Base-by-base conservation (phyloP, 92 coral and sea anemone species). In the Parazoanthus darwini region DNA sequence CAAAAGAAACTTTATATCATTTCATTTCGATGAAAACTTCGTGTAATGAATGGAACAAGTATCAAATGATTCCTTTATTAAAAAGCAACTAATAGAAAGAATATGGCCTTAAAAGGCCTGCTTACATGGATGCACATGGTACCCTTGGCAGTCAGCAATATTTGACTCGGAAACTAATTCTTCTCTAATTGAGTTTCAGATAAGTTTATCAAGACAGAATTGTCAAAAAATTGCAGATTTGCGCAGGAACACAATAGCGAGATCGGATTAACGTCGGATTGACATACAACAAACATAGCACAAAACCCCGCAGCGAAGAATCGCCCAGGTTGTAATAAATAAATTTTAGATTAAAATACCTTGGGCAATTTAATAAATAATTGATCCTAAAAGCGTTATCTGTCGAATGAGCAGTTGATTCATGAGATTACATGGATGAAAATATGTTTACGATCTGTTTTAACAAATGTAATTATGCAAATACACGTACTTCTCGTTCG, bases 361-460 rank as follows among this genome's bases (percentile, higher is more conserved):
- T 79, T 48, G 59, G 82, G 82, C 82, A 35, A 29, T 79, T 25
- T 79, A 79, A 79, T 79, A 46, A n/a, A 79, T 79, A 50, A 50
- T 50, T 44, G 37, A 18, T 1, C n/a, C 37, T 33, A n/a, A 79
- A 79, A 44, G 39, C 63, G 59, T 51, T 79, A 79, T 50, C 82
- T 79, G 66, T 48, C 82, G 82, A 79, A 46, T 79, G 67, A 44
- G 35, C 63, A 42, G 16, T 78, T 18, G 81, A 78, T 78, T 78
- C 63, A 44, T 8, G 82, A 79, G 38, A 8, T 10, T 73, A 79
- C 58, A 8, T 44, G 18, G n/a, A 44, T 54, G 10, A 26, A 50
- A 11, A 44, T 25, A 9, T 14, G 37, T 51, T 79, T 13, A 13
- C 42, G n/a, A 44, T 79, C 82, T 79, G 65, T 79, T 79, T 51